Evolutionary conservation across 2,113 vertebrate species (phyloP), one percentile per base, ranked within the genome.

Genomic region (Solea solea): DNA sequence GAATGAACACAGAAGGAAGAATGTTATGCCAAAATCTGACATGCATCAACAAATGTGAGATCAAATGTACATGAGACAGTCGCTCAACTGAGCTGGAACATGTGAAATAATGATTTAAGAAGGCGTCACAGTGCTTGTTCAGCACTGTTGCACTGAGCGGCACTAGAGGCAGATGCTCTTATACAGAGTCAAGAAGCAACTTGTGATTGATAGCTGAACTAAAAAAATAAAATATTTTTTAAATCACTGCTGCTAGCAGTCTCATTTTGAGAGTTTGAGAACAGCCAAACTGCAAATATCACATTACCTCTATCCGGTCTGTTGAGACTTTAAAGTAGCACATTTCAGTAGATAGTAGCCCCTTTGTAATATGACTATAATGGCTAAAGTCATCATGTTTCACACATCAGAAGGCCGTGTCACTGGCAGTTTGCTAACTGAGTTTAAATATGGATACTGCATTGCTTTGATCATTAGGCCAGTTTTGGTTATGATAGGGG

Each of bases 261-360:
- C 77, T 62, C 34, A 58, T 42, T 16, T 62, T 41, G 66, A 66
- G 64, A 65, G 41, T 69, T 58, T 42, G 42, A 50, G 55, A 84
- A 27, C 46, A 82, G 69, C 59, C n/a, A 16, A 57, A 66, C 28
- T 69, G 68, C 40, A 48, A 65, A 72, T 63, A 80, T 81, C 64
- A 66, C 40, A 70, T 84, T 86, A 75, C 66, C 44, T 64, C 46
- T 8, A 58, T 64, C 48, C 8, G 21, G 51, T 21, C 50, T 28
- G 41, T 10, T 16, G 49, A 75, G 48, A 45, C 59, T 44, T 48
- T 56, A 54, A 62, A 65, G 58, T 58, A 65, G 50, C 46, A 57
- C 55, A 41, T 60, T 77, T 56, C 65, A 66, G 57, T 25, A 44
- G 56, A 55, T 48, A n/a, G 60, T 45, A 44, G 69, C 41, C 15